phyloP scores from a whole-genome alignment of 1,140 invertebrate species.

The Propsilocerus akamusi region DNA sequence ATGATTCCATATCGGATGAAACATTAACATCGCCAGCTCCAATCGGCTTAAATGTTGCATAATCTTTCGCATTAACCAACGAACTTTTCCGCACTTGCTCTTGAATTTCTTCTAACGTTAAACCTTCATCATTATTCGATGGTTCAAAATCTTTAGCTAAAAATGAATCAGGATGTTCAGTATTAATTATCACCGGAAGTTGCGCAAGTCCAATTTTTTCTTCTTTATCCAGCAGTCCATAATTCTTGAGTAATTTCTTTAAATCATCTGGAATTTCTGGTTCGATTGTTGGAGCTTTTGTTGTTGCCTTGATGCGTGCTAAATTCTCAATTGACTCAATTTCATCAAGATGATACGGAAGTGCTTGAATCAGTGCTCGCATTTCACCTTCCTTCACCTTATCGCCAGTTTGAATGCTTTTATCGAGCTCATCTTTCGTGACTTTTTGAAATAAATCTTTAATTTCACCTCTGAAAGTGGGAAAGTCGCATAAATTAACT shows the following conservation, averaged over 20 bases:
- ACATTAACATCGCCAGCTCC: neutral
- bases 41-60: neutral
- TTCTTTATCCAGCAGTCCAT: neutral
- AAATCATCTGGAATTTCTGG: neutral
- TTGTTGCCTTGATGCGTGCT: neutral
- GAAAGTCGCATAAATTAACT: neutral
- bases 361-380: slow-evolving; percentile 32
- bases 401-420: slow-evolving; percentile 19
- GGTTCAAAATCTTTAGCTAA: too few species aligned
- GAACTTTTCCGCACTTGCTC: too few species aligned
- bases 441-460: slow-evolving; percentile 34
- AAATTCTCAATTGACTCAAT: neutral
- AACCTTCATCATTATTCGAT: neutral
- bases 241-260: neutral
- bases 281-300: neutral
- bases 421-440: slow-evolving; percentile 24
- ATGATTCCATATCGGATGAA: slow-evolving; percentile 7
- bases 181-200: neutral
- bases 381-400: slow-evolving; percentile 28
- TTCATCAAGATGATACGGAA: slow-evolving; percentile 25
- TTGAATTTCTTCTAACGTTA: neutral
- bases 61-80: neutral
- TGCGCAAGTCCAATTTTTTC: neutral
- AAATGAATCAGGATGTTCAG: neutral
- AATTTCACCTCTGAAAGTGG: slow-evolving; percentile 26